Evolutionary conservation across 1,140 invertebrate species (phyloP), one percentile per base, ranked within the genome.

Genomic region (Drosophila dunni): DNA sequence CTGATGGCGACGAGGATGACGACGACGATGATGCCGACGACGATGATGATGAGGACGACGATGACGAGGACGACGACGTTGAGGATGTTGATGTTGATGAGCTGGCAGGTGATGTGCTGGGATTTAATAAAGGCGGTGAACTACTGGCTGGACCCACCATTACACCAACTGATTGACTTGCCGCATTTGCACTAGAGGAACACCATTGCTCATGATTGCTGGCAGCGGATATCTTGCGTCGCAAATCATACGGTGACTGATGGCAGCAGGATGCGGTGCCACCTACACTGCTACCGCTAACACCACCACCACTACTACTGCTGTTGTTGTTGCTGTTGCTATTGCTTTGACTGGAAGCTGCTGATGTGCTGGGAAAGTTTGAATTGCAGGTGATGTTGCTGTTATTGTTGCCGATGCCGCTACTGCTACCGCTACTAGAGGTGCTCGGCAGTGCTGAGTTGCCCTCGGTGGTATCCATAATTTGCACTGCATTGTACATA

Each of bases 241-340:
- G 94, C 79, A 97, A 93, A 92, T 97, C 97, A 89, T 97, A 97
- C 0, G 97, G 97, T 58, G 96, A 96, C 85, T 97, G 96, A 92
- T 97, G 96, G 73, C 94, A 94, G 72, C 94, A 93, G 65, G 93
- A 91, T 48, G 93, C 88, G 68, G 53, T 13, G 24, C 61, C 42
- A 44, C 62, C 33, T 38, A 53, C 48, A 92, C 91, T 85, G 61
- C 92, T 81, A 75, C 94, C 62, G 61, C 50, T 34, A 58, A 4
- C 24, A 4, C 24, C 6, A 29, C 24, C 5, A 6, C 24, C 24
- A 29, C 46, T 45, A 68, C 60, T 29, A 66, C 58, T 17, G 63
- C 58, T 62, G 36, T 9, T 34, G 34, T 17, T 54, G 15, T 9
- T 9, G 50, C 46, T 66, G 92, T 92, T 84, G 62, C 92, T 86